Evolutionary conservation across 2,797 vertebrate species (phyloP).

Genomic region (Delichon dasypus): DNA sequence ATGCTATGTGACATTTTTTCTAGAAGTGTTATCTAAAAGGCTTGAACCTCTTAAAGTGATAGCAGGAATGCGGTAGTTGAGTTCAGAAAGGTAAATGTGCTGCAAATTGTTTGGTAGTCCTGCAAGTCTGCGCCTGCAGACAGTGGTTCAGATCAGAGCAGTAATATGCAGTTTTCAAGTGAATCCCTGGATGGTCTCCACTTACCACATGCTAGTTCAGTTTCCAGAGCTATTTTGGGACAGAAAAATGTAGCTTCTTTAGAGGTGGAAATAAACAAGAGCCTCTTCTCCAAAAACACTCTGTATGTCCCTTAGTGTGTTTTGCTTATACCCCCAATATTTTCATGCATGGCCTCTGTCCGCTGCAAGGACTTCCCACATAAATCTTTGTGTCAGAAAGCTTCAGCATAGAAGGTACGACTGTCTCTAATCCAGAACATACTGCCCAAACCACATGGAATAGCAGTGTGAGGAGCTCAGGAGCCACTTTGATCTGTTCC

Average conservation of each 20-base stretch:
- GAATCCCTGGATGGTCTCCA: neutral
- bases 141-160: neutral
- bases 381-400: neutral
- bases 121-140: neutral
- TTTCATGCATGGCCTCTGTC: neutral
- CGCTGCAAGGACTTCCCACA: neutral
- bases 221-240: neutral
- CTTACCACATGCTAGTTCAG: neutral
- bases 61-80: neutral
- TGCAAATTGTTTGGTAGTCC: neutral
- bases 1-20: neutral
- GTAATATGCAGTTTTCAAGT: neutral
- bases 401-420: neutral
- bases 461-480: neutral
- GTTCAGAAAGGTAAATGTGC: neutral
- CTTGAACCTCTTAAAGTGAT: neutral
- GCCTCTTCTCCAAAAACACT: neutral
- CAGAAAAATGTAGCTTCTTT: neutral
- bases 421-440: neutral
- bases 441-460: neutral
- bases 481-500: neutral
- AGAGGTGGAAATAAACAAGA: neutral
- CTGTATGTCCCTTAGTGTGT: neutral
- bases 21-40: neutral
- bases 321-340: neutral